phyloP scores from a whole-genome alignment of 2,888 invertebrate genomes.

The Selenia dentaria region DNA sequence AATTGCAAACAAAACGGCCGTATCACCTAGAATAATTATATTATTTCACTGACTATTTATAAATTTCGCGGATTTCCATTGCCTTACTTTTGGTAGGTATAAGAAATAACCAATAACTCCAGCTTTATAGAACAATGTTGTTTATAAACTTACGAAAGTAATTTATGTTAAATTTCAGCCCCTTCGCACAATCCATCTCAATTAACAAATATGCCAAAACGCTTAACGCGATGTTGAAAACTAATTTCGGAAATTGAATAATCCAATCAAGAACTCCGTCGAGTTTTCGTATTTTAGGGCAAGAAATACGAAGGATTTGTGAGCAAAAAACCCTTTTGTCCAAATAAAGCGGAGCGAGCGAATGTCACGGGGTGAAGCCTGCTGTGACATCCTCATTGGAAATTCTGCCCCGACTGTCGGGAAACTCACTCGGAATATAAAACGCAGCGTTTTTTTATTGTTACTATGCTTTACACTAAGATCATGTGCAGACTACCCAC shows the following conservation, averaged over 20 bases:
- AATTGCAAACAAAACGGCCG: too few species aligned
- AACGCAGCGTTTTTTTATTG: constrained; percentile 31
- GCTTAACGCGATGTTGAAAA: constrained; percentile 49
- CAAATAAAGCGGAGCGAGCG: constrained; percentile 71
- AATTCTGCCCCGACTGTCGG: constrained; percentile 58
- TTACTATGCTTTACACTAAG: too few species aligned
- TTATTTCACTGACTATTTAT: too few species aligned
- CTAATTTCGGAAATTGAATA: constrained; percentile 59
- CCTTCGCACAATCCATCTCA: constrained; percentile 30
- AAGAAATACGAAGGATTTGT: constrained; percentile 53
- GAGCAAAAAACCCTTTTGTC: constrained; percentile 75
- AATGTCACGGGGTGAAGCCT: constrained; percentile 70
- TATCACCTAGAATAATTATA: too few species aligned
- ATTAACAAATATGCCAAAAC: constrained; percentile 36
- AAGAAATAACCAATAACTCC: too few species aligned
- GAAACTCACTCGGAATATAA: constrained; percentile 43
- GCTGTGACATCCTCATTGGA: constrained; percentile 72
- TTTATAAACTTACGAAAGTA: constrained; percentile 19
- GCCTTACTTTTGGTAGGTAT: too few species aligned
- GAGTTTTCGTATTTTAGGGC: constrained; percentile 43
- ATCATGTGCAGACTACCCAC: too few species aligned
- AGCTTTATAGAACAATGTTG: too few species aligned
- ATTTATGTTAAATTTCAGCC: constrained; percentile 28
- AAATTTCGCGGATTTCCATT: too few species aligned
- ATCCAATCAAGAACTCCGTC: constrained; percentile 58